Conservation (phyloP, 2,113 vertebrate species). For the Redunca redunca region DNA sequence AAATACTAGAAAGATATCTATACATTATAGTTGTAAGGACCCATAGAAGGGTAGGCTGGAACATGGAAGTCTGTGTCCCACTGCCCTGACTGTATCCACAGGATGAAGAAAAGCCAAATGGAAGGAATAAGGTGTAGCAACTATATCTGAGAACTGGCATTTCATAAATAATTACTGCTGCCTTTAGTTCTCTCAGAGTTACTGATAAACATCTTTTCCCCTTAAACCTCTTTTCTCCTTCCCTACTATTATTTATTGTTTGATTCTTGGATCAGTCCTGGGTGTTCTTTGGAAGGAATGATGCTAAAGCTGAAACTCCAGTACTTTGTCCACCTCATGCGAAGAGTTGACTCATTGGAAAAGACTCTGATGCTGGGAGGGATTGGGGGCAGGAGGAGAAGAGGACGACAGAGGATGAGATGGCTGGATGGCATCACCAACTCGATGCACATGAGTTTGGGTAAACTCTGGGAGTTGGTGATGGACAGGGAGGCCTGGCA, state of each 20-base stretch:
- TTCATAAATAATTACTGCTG: not conserved
- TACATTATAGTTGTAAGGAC: not conserved
- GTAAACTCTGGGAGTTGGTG: no score
- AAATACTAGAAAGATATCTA: not conserved
- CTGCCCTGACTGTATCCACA: not conserved
- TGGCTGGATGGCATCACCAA: no score
- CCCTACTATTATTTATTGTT: conserved; percentile 1
- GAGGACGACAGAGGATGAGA: no score
- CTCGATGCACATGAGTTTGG: no score
- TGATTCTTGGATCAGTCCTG: not conserved
- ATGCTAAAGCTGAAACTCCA: no score
- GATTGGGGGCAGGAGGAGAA: no score
- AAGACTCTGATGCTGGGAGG: no score
- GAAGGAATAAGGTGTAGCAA: not conserved
- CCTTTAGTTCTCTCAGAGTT: not conserved
- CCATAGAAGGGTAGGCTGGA: not conserved
- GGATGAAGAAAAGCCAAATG: not conserved
- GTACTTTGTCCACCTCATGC: no score
- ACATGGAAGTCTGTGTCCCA: not conserved
- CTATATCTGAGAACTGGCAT: not conserved
- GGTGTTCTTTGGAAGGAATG: no score
- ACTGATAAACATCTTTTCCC: not conserved
- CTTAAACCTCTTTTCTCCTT: not conserved
- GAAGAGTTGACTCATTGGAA: no score
- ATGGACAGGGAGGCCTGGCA: no score